Percentiles rank a stretch among this genome's conserved stretches.
Evolutionary conservation across 2,888 invertebrate genomes (phyloP).

Genomic region (Megalurothrips usitatus): DNA sequence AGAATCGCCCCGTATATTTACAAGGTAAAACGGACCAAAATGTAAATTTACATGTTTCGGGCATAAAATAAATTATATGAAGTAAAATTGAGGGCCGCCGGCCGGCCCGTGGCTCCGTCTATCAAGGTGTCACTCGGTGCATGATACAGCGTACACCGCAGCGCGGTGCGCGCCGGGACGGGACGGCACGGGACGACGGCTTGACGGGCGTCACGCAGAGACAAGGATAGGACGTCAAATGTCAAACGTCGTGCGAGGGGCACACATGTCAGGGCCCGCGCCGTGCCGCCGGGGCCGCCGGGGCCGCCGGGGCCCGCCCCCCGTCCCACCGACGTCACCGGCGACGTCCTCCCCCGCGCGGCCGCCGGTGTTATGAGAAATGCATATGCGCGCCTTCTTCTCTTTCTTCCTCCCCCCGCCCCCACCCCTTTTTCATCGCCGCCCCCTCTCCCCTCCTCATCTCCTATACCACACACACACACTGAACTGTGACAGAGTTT

Average conservation of each 20-base stretch:
- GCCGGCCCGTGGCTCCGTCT: background rate
- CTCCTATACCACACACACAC: too few relatives aligned
- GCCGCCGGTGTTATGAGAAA: too few relatives aligned
- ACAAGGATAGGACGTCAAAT: background rate
- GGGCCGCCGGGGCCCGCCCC: too few relatives aligned
- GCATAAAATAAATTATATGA: too few relatives aligned
- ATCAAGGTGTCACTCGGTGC: background rate
- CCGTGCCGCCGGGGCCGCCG: background rate
- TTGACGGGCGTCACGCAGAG: conserved; percentile 12
- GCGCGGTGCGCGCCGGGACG: background rate
- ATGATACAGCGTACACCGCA: background rate
- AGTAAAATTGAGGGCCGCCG: background rate
- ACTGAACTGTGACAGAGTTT: too few relatives aligned
- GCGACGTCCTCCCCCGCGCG: too few relatives aligned
- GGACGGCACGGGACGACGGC: background rate
- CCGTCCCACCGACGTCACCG: too few relatives aligned
- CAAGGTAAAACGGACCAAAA: too few relatives aligned
- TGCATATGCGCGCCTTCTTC: too few relatives aligned
- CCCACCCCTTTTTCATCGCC: background rate
- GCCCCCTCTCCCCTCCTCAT: too few relatives aligned
- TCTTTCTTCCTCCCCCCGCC: background rate
- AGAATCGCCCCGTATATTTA: too few relatives aligned
- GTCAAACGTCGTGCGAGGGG: background rate
- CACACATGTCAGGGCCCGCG: background rate
- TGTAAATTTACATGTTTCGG: too few relatives aligned